Evolutionary conservation across 2,888 invertebrate genomes (phyloP).

Genomic region (Leucophora obtusa): DNA sequence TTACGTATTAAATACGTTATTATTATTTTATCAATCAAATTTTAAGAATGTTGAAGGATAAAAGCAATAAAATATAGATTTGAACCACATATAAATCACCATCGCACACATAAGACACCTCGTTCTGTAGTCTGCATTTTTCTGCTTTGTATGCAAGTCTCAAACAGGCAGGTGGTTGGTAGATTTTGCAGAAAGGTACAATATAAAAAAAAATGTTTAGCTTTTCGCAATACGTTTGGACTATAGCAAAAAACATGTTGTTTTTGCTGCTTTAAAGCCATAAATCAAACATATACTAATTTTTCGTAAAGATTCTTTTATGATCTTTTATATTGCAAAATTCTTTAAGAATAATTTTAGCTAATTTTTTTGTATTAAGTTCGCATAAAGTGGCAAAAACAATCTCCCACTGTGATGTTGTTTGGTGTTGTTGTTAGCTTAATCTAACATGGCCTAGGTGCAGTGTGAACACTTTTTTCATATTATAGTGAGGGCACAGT

Average conservation of each 20-base stretch:
- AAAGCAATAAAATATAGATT: conserved; percentile 27
- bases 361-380: conserved; percentile 43
- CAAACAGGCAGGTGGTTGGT: conserved; percentile 31
- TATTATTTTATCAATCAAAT: background rate
- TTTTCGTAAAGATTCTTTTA: conserved; percentile 4
- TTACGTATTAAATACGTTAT: background rate
- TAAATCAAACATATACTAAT: conserved; percentile 42
- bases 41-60: conserved; percentile 7
- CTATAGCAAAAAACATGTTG: conserved; percentile 9
- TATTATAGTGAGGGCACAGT: background rate
- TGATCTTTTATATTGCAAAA: conserved; percentile 21
- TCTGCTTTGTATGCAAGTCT: background rate
- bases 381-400: conserved; percentile 33
- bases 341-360: conserved; percentile 12
- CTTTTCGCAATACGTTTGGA: conserved; percentile 16
- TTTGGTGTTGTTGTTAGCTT: conserved; percentile 41
- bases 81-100: conserved; percentile 46
- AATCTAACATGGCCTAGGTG: conserved; percentile 42
- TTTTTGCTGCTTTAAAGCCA: conserved; percentile 25
- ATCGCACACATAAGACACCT: background rate
- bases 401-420: conserved; percentile 56
- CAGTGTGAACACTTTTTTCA: conserved; percentile 8
- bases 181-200: conserved; percentile 8
- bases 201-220: conserved; percentile 13
- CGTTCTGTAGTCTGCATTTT: background rate